A percentile compares a stretch with the other conserved stretches of the same genome.
Conservation (phyloP, 1,140 invertebrate species). For the Lepidostoma basale region DNA sequence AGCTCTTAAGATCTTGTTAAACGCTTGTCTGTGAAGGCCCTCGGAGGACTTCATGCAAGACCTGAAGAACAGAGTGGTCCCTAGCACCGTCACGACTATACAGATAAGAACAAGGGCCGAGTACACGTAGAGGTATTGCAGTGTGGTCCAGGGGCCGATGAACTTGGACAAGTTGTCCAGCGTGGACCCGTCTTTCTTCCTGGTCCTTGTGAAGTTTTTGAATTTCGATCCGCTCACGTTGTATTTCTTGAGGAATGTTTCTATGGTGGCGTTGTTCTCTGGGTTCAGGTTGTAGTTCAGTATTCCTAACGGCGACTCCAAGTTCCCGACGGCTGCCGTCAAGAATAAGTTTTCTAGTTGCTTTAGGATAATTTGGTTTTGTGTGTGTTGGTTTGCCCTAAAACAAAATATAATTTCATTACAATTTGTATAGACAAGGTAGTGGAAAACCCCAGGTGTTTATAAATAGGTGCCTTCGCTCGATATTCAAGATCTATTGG, state of each 20-base stretch:
- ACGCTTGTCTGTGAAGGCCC: slow-evolving; percentile 77
- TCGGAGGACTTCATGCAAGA: slow-evolving; percentile 74
- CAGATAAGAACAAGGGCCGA: slow-evolving; percentile 45
- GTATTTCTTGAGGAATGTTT: neutral
- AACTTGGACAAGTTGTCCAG: neutral
- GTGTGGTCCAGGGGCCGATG: slow-evolving; percentile 31
- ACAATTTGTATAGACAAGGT: too few species aligned
- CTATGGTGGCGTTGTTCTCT: neutral
- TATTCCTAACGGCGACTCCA: slow-evolving; percentile 31
- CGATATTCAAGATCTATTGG: too few species aligned
- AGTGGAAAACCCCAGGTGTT: too few species aligned
- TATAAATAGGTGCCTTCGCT: too few species aligned
- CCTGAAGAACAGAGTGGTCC: slow-evolving; percentile 69
- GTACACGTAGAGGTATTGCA: slow-evolving; percentile 50
- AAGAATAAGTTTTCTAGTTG: slow-evolving; percentile 34
- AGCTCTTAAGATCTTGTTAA: slow-evolving; percentile 68
- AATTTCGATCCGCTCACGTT: slow-evolving; percentile 9
- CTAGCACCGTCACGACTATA: slow-evolving; percentile 55
- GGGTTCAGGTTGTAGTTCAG: slow-evolving; percentile 22
- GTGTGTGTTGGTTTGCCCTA: slow-evolving; percentile 41
- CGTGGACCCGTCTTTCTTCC: neutral
- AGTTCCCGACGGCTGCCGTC: slow-evolving; percentile 30
- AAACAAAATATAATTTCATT: too few species aligned
- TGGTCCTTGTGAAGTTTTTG: neutral
- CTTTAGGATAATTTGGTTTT: neutral